These are phyloP conservation scores for Pomatorhinus ruficollis DNA, from an alignment of 2,113 vertebrate species.

Conservation along the genomic window DNA sequence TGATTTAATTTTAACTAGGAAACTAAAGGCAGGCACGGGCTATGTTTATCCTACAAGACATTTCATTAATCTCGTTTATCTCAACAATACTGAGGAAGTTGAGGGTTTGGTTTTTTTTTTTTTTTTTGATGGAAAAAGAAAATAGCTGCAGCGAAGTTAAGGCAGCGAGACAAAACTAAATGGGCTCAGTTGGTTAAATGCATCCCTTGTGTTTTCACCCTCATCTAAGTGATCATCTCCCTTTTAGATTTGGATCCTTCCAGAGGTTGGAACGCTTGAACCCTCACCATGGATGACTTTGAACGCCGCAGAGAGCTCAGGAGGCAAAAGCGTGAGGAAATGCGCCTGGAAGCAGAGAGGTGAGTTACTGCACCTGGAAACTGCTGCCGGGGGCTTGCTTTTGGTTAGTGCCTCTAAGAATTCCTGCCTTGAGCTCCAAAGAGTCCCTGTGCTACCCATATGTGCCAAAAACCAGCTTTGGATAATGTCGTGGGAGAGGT, in stretches of 20 bases:
- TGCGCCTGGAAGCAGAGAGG: constrained; percentile 95
- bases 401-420: neutral
- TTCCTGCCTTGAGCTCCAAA: neutral
- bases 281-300: constrained; percentile 91
- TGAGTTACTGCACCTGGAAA: constrained; percentile 53
- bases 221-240: neutral
- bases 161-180: neutral
- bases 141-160: neutral
- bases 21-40: neutral
- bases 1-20: constrained; percentile 49
- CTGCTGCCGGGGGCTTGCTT: neutral
- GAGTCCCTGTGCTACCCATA: neutral
- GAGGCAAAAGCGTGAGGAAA: constrained; percentile 98
- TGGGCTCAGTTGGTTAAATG: neutral
- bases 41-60: constrained; percentile 35
- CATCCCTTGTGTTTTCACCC: neutral
- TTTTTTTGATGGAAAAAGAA: constrained; percentile 35
- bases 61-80: constrained; percentile 50
- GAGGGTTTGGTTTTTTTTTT: neutral
- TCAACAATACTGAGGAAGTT: neutral
- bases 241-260: constrained; percentile 38
- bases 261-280: constrained; percentile 32
- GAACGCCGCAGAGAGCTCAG: constrained; percentile 95
- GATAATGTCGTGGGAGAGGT: neutral
- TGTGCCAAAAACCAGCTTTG: neutral